Base-by-base conservation (phyloP, 2,113 vertebrate species). In the Taurulus bubalis region DNA sequence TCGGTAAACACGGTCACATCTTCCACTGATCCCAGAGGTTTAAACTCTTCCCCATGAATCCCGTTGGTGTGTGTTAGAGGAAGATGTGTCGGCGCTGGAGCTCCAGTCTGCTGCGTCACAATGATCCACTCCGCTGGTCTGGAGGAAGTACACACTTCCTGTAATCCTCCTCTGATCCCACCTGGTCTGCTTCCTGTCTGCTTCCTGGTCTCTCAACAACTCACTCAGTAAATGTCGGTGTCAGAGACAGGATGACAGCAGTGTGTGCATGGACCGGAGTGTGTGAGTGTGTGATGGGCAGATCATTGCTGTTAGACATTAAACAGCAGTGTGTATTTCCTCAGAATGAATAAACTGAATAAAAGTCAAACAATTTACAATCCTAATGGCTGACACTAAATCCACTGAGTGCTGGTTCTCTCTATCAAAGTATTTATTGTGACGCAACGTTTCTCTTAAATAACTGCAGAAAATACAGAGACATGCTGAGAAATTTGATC, bases 101-200 rank as follows among this genome's bases (percentile, higher is more conserved):
- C 53, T 56, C n/a, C n/a, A 5, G 51, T 55, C 51, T 55, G 51
- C 51, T 55, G 18, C 49, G 49, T n/a, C 49, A 22, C 49, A 51
- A 51, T 51, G 49, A 51, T 51, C 49, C 49, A n/a, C 20, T 51
- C 53, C 53, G 14, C n/a, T 24, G 53, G 53, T 11, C 24, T 14
- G 10, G 11, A 56, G n/a, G 53, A 26, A 56, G 53, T 14, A 24
- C 53, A 26, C 53, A 5, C 10, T 20, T 51, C 47, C 53, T 24
- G 24, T 56, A 56, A 56, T 56, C 53, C 53, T n/a, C 53, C 53
- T 56, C 53, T 56, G 53, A 56, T 56, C 53, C 53, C 53, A 56
- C 53, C n/a, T 26, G 53, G n/a, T 11, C 53, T 11, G 10, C 53
- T 55, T 55, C 53, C 22, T 24, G n/a, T n/a, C n/a, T n/a, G n/a